Conservation (phyloP, 2,797 vertebrate genomes). For the Nothura maculosa region DNA sequence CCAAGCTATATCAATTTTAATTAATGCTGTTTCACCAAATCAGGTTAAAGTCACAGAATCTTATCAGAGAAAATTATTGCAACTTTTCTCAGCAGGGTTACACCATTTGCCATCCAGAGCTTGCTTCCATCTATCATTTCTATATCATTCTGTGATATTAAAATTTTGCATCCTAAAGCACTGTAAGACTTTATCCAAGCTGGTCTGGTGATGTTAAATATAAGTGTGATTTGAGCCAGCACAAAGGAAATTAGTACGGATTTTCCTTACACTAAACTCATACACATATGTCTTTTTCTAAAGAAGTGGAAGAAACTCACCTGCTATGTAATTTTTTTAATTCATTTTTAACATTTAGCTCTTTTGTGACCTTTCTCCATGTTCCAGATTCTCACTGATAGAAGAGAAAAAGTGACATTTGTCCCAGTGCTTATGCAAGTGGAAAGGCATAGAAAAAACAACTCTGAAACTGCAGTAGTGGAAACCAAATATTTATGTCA, state of each 20-base stretch:
- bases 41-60: not conserved
- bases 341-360: not conserved
- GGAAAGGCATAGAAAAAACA: not conserved
- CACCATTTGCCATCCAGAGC: fast-evolving
- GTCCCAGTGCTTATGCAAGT: not conserved
- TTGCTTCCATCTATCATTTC: not conserved
- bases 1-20: not conserved
- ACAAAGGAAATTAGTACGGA: not conserved
- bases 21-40: not conserved
- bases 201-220: not conserved
- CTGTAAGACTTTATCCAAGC: fast-evolving
- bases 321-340: not conserved
- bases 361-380: not conserved
- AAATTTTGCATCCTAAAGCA: not conserved
- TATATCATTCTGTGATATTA: not conserved
- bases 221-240: not conserved
- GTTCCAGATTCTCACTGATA: not conserved
- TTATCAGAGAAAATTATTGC: not conserved
- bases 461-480: not conserved
- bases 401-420: not conserved
- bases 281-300: not conserved
- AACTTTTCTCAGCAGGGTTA: not conserved
- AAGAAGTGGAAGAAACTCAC: fast-evolving
- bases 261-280: not conserved
- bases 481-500: not conserved